A percentile compares a stretch with the other conserved stretches of the same genome.
phyloP scores from a whole-genome alignment of 2,888 invertebrate species.

The Dioctria rufipes region DNA sequence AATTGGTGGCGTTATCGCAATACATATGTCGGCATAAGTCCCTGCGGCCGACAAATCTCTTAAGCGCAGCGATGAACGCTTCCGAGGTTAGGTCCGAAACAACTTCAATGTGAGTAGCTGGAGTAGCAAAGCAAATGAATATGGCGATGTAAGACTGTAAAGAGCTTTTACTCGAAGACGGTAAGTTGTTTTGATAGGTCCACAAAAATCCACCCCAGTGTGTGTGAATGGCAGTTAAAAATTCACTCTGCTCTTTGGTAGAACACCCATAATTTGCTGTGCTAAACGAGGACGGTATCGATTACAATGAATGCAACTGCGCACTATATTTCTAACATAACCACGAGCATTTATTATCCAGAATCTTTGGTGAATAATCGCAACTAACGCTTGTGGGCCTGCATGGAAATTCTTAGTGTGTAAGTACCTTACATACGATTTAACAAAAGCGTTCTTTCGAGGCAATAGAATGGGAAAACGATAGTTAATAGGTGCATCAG shows the following conservation, averaged over 20 bases:
- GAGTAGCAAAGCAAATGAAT: constrained; percentile 57
- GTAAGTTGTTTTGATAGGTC: no score
- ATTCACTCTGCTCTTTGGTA: no score
- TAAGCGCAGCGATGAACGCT: constrained; percentile 58
- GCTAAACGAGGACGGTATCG: no score
- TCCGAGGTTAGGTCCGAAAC: constrained; percentile 57
- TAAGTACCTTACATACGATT: no score
- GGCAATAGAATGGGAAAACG: no score
- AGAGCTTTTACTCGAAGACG: constrained; percentile 57
- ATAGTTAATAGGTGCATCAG: no score
- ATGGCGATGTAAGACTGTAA: constrained; percentile 57
- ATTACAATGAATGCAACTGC: constrained; percentile 53
- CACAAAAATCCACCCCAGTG: constrained; percentile 51
- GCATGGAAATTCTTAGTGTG: constrained; percentile 44
- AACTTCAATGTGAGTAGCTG: constrained; percentile 57
- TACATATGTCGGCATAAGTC: constrained; percentile 52
- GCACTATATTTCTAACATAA: constrained; percentile 18
- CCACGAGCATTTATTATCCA: no score
- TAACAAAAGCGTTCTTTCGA: no score
- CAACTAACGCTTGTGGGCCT: constrained; percentile 47
- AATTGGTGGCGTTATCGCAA: constrained; percentile 26
- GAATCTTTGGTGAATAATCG: constrained; percentile 25
- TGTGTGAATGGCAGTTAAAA: constrained; percentile 12
- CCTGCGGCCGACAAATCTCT: constrained; percentile 56
- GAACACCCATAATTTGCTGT: no score